These are phyloP conservation scores for Cariama cristata DNA, from an alignment of 2,113 vertebrate species.

Conservation along the genomic window DNA sequence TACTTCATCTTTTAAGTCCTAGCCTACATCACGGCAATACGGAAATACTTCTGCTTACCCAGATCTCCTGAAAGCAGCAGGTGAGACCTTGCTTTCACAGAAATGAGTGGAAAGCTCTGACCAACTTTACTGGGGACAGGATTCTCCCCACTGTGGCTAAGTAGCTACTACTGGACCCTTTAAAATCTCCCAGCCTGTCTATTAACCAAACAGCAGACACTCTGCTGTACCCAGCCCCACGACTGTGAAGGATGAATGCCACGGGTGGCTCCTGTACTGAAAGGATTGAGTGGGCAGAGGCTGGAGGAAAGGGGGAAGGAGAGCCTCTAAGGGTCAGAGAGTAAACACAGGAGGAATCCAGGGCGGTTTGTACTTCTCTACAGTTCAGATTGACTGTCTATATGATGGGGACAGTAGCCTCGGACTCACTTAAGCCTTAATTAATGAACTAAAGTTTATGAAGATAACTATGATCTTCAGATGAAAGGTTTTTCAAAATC, in stretches of 20 bases:
- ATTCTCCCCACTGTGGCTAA: neutral
- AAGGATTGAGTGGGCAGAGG: accelerated
- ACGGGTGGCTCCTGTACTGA: accelerated
- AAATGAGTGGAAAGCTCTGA: neutral
- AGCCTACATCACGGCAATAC: accelerated
- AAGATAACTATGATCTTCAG: slow-evolving; percentile 24
- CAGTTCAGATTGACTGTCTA: neutral
- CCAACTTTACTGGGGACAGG: neutral
- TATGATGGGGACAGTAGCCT: neutral
- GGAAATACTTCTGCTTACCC: neutral
- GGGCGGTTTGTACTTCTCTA: neutral
- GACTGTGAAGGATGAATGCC: accelerated
- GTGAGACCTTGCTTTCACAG: neutral
- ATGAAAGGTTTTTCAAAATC: slow-evolving; percentile 48
- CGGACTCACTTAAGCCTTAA: neutral
- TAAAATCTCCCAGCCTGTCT: neutral
- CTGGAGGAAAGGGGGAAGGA: neutral
- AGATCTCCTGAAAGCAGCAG: neutral
- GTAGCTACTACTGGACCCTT: neutral
- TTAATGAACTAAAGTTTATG: slow-evolving; percentile 29
- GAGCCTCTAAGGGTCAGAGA: neutral
- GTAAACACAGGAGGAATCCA: neutral
- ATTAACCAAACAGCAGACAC: accelerated
- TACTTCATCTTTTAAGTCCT: neutral
- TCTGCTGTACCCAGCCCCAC: accelerated